Conservation (phyloP, 2,113 vertebrate genomes). For the Erythrolamprus reginae region DNA sequence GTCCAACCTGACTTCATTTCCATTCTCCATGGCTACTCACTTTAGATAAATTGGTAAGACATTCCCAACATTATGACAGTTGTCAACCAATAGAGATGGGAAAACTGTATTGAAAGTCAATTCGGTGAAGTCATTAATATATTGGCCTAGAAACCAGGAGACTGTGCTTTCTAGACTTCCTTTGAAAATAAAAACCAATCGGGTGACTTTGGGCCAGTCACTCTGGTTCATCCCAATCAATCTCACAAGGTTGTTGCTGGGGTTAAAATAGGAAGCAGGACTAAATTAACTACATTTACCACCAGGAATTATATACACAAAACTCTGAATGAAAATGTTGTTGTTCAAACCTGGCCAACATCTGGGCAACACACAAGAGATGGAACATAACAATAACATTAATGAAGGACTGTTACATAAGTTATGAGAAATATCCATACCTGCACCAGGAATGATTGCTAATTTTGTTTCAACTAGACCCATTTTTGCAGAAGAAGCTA, state of each 20-base stretch:
- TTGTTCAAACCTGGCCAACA: not conserved
- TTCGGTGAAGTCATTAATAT: not conserved
- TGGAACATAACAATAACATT: slow-evolving; percentile 11
- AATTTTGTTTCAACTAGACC: slow-evolving; percentile 93
- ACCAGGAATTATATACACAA: not conserved
- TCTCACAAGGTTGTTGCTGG: not conserved
- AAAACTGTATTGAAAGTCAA: not conserved
- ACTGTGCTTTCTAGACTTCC: not conserved
- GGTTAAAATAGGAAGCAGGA: not conserved
- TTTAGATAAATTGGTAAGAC: not conserved
- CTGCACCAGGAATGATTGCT: slow-evolving; percentile 93
- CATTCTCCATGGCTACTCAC: not conserved
- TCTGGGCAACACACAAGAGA: not conserved
- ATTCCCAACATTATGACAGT: not conserved
- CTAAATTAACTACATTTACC: not conserved
- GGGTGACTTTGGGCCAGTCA: not conserved
- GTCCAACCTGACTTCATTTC: not conserved
- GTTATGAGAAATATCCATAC: slow-evolving; percentile 68
- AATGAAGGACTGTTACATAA: not conserved
- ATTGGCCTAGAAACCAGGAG: not conserved
- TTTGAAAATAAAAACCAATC: not conserved
- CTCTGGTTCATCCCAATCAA: not conserved
- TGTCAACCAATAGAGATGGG: not conserved
- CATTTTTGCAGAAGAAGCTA: slow-evolving; percentile 88
- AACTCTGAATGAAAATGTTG: not conserved